These are phyloP conservation scores for Chiloscyllium punctatum DNA, from an alignment of 2,797 vertebrate species.

Conservation along the genomic window DNA sequence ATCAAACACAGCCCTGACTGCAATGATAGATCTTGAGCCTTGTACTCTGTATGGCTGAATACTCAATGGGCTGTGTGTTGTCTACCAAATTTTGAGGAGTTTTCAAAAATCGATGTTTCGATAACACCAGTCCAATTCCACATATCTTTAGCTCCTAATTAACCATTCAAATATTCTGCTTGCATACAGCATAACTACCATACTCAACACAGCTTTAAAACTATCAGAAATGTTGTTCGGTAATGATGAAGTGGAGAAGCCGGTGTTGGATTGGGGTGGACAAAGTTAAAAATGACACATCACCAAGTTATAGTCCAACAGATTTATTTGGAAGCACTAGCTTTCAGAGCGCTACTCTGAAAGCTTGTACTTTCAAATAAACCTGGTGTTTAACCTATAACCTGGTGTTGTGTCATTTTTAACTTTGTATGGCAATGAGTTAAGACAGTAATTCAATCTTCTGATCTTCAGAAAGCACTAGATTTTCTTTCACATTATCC, in stretches of 20 bases:
- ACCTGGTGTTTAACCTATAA: no score
- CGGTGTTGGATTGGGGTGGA: no score
- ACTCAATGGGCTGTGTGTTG: neutral
- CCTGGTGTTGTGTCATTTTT: no score
- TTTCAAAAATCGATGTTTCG: neutral
- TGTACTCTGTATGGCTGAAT: neutral
- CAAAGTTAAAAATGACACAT: no score
- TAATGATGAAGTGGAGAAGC: no score
- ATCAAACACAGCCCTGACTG: neutral
- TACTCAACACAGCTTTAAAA: neutral
- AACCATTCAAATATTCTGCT: neutral
- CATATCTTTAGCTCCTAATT: neutral
- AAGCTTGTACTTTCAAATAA: no score
- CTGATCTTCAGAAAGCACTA: neutral
- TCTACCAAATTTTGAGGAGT: neutral
- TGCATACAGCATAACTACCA: neutral
- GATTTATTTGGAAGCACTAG: no score
- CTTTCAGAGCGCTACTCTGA: no score
- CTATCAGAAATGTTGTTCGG: neutral
- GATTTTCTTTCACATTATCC: neutral
- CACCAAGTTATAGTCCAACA: no score
- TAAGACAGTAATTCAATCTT: neutral
- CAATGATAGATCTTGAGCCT: neutral
- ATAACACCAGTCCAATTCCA: neutral
- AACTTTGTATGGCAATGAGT: neutral